phyloP scores from a whole-genome alignment of 2,113 vertebrate species.

The Bujurquina vittata region DNA sequence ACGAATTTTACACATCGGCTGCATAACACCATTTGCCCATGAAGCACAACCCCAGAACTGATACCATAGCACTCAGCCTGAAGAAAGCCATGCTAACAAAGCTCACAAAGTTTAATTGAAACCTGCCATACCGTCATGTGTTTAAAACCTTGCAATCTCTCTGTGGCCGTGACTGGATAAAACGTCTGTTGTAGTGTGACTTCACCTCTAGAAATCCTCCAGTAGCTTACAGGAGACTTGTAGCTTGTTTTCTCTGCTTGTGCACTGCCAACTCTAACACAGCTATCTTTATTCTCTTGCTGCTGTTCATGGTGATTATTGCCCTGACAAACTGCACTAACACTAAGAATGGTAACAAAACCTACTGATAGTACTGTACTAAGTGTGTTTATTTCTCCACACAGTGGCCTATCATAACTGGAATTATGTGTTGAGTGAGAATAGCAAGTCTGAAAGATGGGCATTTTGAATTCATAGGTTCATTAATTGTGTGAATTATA shows the following conservation, averaged over 20 bases:
- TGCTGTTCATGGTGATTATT: slow-evolving; percentile 31
- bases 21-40: slow-evolving; percentile 4
- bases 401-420: slow-evolving; percentile 62
- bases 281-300: slow-evolving; percentile 38
- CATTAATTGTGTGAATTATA: slow-evolving; percentile 8
- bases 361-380: slow-evolving; percentile 54
- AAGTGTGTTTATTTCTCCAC: slow-evolving; percentile 56
- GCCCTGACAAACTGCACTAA: slow-evolving; percentile 64
- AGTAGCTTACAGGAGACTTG: slow-evolving; percentile 21
- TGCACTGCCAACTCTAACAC: slow-evolving; percentile 72
- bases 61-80: slow-evolving; percentile 10
- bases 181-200: slow-evolving; percentile 65
- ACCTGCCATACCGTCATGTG: background rate
- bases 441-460: slow-evolving; percentile 30
- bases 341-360: slow-evolving; percentile 28
- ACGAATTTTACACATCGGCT: slow-evolving; percentile 9
- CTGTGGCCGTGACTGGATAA: slow-evolving; percentile 67
- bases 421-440: background rate
- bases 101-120: background rate
- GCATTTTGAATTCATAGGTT: slow-evolving; percentile 19
- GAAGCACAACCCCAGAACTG: slow-evolving; percentile 39
- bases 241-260: slow-evolving; percentile 54
- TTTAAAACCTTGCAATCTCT: slow-evolving; percentile 43
- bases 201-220: slow-evolving; percentile 43
- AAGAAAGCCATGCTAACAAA: slow-evolving; percentile 6